Percentiles rank a stretch among this genome's conserved stretches.
These are phyloP conservation scores for Cylloceria caligata DNA, from an alignment of 2,888 invertebrate species.

Conservation along the genomic window DNA sequence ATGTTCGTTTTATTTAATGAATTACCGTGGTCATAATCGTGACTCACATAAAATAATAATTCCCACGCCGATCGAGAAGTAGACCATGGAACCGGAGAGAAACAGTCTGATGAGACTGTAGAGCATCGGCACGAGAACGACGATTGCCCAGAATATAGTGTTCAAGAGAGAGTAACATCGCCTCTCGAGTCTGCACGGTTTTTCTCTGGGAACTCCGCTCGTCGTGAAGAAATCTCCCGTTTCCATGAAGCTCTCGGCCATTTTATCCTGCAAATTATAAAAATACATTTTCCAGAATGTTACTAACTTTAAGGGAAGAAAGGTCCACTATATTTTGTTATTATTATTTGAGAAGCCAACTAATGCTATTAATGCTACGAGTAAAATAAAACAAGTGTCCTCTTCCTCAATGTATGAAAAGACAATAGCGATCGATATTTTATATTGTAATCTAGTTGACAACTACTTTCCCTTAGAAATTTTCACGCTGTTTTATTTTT, in stretches of 20 bases:
- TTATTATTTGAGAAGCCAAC: not conserved
- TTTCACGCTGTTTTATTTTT: not conserved
- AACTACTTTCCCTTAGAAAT: not conserved
- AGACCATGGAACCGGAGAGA: conserved; percentile 90
- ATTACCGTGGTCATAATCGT: conserved; percentile 38
- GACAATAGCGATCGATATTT: too few relatives aligned
- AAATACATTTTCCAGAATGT: not conserved
- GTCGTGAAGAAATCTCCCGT: conserved; percentile 93
- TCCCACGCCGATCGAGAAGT: conserved; percentile 89
- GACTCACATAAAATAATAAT: conserved; percentile 92
- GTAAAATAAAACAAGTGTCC: too few relatives aligned
- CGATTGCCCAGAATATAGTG: conserved; percentile 89
- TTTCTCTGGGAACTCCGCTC: conserved; percentile 89
- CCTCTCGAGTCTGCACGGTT: conserved; percentile 86
- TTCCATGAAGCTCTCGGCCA: conserved; percentile 90
- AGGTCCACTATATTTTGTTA: not conserved
- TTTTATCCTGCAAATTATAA: conserved; percentile 86
- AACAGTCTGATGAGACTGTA: conserved; percentile 89
- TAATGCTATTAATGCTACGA: not conserved
- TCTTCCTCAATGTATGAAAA: too few relatives aligned
- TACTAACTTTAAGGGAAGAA: not conserved
- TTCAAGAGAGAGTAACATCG: conserved; percentile 90
- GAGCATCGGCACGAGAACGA: conserved; percentile 90
- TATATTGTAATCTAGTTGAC: too few relatives aligned
- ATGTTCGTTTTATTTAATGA: not conserved